Evolutionary conservation across 2,113 vertebrate species (phyloP), one percentile per base, ranked within the genome.

Genomic region (Prinia subflava): DNA sequence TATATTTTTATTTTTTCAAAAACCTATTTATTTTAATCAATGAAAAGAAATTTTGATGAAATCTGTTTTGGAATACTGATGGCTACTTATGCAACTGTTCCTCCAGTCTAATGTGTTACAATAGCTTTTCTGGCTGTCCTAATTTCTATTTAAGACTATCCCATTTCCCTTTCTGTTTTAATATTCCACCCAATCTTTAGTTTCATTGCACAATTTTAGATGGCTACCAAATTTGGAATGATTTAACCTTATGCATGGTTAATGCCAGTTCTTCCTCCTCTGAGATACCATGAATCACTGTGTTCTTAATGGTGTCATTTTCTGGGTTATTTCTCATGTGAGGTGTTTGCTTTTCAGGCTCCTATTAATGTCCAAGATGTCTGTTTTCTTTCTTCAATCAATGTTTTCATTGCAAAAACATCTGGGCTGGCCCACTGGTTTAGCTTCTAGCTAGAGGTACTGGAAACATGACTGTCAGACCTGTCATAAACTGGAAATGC

Each of bases 401-500:
- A 18, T 82, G 52, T 47, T 91, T 83, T 93, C 65, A 95, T 33
- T 83, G 60, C 15, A 91, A 59, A 90, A 94, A 94, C 80, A 90
- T 90, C 85, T 96, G 85, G 56, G 31, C 25, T 83, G 81, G 27
- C n/a, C 70, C 35, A 35, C 33, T 84, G 63, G 49, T 86, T 92
- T 21, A 57, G 73, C 73, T 96, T 82, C 56, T 49, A 87, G n/a
- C 21, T 87, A 91, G 52, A 83, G 79, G 52, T 39, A 71, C 39
- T 90, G 83, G 73, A 92, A 90, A 39, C n/a, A 55, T 46, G 81
- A 70, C 47, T 79, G 87, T 89, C 71, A 94, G 86, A 71, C 47
- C 65, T 60, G 77, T 52, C 87, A 69, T 79, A 94, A 96, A 76
- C 84, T 75, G 92, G 90, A 97, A 98, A 91, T 60, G 59, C 65